phyloP scores from a whole-genome alignment of 1,140 invertebrate species.

The Drosophila orosa region DNA sequence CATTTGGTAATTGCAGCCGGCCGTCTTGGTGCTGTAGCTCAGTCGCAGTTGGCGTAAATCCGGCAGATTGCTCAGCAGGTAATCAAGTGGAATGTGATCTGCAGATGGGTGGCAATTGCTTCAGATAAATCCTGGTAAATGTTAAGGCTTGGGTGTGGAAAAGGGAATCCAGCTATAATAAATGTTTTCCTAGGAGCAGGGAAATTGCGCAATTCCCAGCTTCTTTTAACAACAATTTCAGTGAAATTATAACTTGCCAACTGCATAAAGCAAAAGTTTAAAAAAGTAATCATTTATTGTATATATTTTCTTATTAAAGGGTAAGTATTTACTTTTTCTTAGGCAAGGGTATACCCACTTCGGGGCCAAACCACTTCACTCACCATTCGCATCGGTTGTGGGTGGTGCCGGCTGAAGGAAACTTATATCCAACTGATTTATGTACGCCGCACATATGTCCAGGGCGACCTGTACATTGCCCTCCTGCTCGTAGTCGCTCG shows the following conservation, averaged over 20 bases:
- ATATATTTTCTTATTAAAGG: too few species aligned
- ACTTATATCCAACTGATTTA: conserved; percentile 82
- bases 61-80: conserved; percentile 82
- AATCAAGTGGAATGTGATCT: conserved; percentile 84
- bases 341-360: conserved; percentile 8
- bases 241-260: not conserved
- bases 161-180: not conserved
- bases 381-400: conserved; percentile 73
- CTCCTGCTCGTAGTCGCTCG: conserved; percentile 83
- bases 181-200: not conserved
- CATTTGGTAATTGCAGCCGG: conserved; percentile 77
- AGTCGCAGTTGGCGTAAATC: conserved; percentile 80
- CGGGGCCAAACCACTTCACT: conserved; percentile 19
- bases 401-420: conserved; percentile 69
- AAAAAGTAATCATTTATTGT: too few species aligned
- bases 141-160: not conserved
- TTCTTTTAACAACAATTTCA: not conserved
- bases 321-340: not conserved
- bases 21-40: conserved; percentile 81
- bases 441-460: conserved; percentile 80
- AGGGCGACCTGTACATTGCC: conserved; percentile 70
- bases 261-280: too few species aligned
- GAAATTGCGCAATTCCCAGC: not conserved
- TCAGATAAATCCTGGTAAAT: not conserved
- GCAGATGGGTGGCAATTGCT: conserved; percentile 9